These are phyloP conservation scores for Drosophila bunnanda DNA, from an alignment of 2,888 invertebrate species.

Conservation along the genomic window DNA sequence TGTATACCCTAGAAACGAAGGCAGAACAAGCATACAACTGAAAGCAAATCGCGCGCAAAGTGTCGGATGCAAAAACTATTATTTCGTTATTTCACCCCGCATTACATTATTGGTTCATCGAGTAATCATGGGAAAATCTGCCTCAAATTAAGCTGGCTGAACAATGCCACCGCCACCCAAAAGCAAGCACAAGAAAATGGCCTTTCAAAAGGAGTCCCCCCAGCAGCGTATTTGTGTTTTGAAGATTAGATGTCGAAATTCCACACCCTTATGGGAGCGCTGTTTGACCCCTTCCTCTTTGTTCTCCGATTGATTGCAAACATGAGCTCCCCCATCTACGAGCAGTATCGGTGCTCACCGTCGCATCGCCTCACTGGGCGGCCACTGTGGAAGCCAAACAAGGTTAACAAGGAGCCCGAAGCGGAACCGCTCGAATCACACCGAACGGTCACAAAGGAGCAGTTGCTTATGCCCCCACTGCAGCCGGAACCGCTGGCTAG, in stretches of 20 bases:
- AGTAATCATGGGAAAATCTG: constrained; percentile 52
- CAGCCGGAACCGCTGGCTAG: constrained; percentile 61
- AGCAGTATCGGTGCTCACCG: constrained; percentile 57
- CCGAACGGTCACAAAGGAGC: constrained; percentile 21
- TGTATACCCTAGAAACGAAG: constrained; percentile 35
- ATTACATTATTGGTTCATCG: constrained; percentile 44
- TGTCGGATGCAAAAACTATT: constrained; percentile 39
- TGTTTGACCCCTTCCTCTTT: constrained; percentile 62
- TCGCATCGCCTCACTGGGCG: constrained; percentile 29
- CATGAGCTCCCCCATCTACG: constrained; percentile 70
- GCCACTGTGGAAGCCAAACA: constrained; percentile 39
- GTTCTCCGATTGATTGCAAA: constrained; percentile 54
- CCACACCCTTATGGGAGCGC: constrained; percentile 49
- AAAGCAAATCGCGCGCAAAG: constrained; percentile 20
- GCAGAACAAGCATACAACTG: constrained; percentile 32
- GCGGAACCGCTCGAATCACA: constrained; percentile 41
- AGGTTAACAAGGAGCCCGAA: constrained; percentile 43
- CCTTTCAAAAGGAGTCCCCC: constrained; percentile 40
- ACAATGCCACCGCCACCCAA: constrained; percentile 48
- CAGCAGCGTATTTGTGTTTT: constrained; percentile 41
- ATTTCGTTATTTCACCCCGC: constrained; percentile 62
- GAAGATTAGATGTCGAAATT: constrained; percentile 58
- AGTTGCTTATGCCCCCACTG: constrained; percentile 47
- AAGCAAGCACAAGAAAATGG: constrained; percentile 58
- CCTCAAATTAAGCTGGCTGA: constrained; percentile 39